These are phyloP conservation scores for Astreopora myriophthalma DNA, from an alignment of 64 coral and sea anemone genomes.

Conservation along the genomic window DNA sequence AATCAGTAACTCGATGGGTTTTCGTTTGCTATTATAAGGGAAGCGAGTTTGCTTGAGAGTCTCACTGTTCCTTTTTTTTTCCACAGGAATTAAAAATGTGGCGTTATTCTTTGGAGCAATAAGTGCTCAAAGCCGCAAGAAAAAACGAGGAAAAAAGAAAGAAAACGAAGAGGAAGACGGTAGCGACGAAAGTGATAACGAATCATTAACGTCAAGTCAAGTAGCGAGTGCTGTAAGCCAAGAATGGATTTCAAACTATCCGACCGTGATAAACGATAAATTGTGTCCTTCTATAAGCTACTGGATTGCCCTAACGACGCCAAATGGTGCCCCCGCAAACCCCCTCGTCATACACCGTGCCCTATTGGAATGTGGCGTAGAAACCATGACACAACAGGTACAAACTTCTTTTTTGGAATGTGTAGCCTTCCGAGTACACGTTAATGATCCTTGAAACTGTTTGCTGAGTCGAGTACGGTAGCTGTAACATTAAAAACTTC, in stretches of 20 bases:
- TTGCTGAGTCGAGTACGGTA: too few species aligned
- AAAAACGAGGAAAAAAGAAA: not conserved
- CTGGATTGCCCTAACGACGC: conserved; percentile 16
- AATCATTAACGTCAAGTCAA: not conserved
- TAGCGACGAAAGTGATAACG: not conserved
- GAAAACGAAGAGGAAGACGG: not conserved
- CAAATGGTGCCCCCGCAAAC: conserved; percentile 43
- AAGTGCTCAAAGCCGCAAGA: not conserved
- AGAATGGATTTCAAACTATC: not conserved
- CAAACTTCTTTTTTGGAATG: too few species aligned
- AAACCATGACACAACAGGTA: not conserved
- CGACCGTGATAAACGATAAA: not conserved
- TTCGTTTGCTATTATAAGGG: too few species aligned
- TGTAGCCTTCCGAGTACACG: not conserved
- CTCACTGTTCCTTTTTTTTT: not conserved
- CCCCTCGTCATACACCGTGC: conserved; percentile 17
- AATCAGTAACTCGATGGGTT: not conserved
- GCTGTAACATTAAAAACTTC: too few species aligned
- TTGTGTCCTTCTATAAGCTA: conserved; percentile 18
- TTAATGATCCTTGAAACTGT: too few species aligned
- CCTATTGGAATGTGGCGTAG: conserved; percentile 33
- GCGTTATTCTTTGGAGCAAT: conserved; percentile 36
- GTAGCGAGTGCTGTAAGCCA: not conserved
- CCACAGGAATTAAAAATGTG: conserved; percentile 42
- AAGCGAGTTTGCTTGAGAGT: too few species aligned